Evolutionary conservation across 2,888 invertebrate genomes (phyloP).

Genomic region (Caenorhabditis imperialis): DNA sequence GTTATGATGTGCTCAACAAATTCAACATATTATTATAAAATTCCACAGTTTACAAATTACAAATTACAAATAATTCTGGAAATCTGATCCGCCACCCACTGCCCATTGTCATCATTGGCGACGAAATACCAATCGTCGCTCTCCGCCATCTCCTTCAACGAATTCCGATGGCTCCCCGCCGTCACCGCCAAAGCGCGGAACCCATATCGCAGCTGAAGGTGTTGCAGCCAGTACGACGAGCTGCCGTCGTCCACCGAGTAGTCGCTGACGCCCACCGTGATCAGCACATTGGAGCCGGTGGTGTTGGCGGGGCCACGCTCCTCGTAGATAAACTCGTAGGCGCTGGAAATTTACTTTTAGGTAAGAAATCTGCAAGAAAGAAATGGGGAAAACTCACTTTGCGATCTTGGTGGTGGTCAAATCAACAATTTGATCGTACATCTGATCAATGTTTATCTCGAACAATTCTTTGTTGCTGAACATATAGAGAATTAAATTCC

Average conservation of each 20-base stretch:
- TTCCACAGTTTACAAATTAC: no score
- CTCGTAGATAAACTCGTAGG: constrained; percentile 30
- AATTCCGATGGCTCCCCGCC: constrained; percentile 7
- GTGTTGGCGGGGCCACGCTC: constrained; percentile 23
- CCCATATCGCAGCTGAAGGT: constrained; percentile 8
- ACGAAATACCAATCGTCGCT: constrained; percentile 16
- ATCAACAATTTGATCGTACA: constrained; percentile 12
- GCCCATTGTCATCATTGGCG: constrained; percentile 12
- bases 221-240: constrained; percentile 21
- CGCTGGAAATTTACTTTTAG: no score
- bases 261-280: constrained; percentile 41
- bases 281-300: constrained; percentile 13
- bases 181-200: constrained; percentile 11
- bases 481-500: no score
- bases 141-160: no score
- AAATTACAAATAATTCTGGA: constrained; percentile 33
- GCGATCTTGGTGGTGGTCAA: constrained; percentile 27
- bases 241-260: constrained; percentile 6
- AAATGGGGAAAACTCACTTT: constrained; percentile 11
- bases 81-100: constrained; percentile 16
- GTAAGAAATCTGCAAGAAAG: no score
- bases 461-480: constrained; percentile 26
- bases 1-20: no score
- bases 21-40: no score
- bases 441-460: constrained; percentile 19